Percentiles rank a stretch among this genome's conserved stretches.
phyloP scores from a whole-genome alignment of 2,888 invertebrate species.

The Oligia fasciuncula region DNA sequence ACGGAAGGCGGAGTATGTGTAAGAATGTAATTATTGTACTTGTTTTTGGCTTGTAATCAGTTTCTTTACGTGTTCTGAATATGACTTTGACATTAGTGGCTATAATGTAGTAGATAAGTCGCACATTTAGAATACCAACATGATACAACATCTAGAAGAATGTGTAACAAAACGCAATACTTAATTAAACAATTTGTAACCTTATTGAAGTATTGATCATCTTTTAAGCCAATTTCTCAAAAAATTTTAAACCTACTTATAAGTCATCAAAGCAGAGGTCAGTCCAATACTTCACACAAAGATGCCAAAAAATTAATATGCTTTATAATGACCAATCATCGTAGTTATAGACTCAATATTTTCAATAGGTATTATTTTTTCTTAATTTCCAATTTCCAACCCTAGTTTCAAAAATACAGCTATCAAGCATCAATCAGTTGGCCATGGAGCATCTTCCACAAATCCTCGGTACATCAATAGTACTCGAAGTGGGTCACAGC shows the following conservation, averaged over 20 bases:
- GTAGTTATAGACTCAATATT: background rate
- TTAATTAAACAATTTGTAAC: background rate
- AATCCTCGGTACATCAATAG: constrained; percentile 33
- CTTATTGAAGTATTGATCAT: background rate
- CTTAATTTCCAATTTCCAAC: background rate
- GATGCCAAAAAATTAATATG: background rate
- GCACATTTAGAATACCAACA: background rate
- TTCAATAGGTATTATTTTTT: background rate
- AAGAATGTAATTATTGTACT: constrained; percentile 43
- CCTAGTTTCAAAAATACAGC: background rate
- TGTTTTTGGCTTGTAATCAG: constrained; percentile 37
- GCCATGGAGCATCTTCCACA: constrained; percentile 24
- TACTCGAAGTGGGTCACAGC: constrained; percentile 65
- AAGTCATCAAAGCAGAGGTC: background rate
- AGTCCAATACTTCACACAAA: background rate
- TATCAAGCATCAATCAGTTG: constrained; percentile 16
- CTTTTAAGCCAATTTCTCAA: background rate
- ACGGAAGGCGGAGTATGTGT: constrained; percentile 42
- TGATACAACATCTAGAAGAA: background rate
- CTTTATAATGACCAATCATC: background rate
- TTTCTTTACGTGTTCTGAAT: constrained; percentile 40
- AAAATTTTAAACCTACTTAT: too few species aligned
- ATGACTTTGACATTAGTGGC: constrained; percentile 18
- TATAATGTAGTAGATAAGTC: background rate
- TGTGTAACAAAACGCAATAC: background rate